Evolutionary conservation across 2,797 vertebrate genomes (phyloP), one percentile per base, ranked within the genome.

Genomic region (Sphenopsis melanotis): DNA sequence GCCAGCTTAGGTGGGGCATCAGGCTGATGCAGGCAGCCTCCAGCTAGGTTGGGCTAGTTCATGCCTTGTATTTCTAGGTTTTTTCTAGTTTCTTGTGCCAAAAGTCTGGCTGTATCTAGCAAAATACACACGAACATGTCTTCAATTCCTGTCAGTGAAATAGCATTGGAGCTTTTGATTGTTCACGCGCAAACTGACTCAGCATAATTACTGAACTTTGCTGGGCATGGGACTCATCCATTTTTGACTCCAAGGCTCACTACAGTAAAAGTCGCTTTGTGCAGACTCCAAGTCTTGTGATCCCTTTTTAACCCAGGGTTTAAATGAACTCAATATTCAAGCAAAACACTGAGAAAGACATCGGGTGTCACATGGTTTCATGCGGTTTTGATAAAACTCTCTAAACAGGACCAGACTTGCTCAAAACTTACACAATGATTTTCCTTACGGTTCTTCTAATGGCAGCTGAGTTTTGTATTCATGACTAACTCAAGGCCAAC

Each of bases 331-430:
- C 47, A 89, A 55, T 44, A 69, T 69, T 83, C 78, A 80, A 87
- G 59, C 4, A 91, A 93, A 93, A 82, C 37, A 56, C 53, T 0
- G 0, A 6, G 8, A 66, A 88, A 88, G 84, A 10, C 47, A 47
- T 18, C 2, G 3, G 44, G 29, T 77, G 42, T 76, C 92, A 90
- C 70, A 79, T 60, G 39, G 37, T 88, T 93, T 83, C 83, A 69
- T 65, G 72, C 55, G 90, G 77, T 86, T 95, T 92, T 6, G 11
- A 49, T 82, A 56, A 93, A 94, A 91, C 59, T 76, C 30, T 76
- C 69, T 59, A 52, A 68, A 82, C 7, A 56, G 24, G 29, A 83
- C 26, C 36, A 72, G 47, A 27, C 36, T 90, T 50, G 57, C 52
- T 65, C 56, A 71, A 81, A 90, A 81, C 36, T 78, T 88, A 59